phyloP scores from a whole-genome alignment of 1,140 invertebrate genomes.

The Cepaea nemoralis region DNA sequence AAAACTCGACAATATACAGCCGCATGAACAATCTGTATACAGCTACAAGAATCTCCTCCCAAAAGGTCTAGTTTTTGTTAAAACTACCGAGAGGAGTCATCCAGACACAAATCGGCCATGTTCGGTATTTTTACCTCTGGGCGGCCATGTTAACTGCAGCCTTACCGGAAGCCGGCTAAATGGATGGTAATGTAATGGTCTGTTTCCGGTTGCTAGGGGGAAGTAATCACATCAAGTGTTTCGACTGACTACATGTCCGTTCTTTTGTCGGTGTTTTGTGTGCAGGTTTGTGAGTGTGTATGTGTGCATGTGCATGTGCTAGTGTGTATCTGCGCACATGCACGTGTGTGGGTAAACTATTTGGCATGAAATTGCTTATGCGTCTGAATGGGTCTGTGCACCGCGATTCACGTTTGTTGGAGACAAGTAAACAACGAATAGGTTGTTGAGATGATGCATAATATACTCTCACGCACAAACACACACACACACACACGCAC shows the following conservation, averaged over 20 bases:
- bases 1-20: too few species aligned
- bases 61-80: not conserved
- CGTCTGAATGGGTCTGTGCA: not conserved
- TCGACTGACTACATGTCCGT: not conserved
- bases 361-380: not conserved
- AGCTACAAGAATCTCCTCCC: not conserved
- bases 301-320: slow-evolving; percentile 13
- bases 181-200: slow-evolving; percentile 18
- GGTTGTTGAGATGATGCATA: too few species aligned
- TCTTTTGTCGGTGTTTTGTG: not conserved
- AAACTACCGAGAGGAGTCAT: not conserved
- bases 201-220: slow-evolving; percentile 20
- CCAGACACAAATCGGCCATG: not conserved
- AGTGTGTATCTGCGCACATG: not conserved
- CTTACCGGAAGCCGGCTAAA: slow-evolving; percentile 18
- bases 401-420: not conserved
- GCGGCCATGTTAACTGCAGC: not conserved
- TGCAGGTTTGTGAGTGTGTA: not conserved
- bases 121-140: not conserved
- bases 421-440: too few species aligned
- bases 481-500: slow-evolving; percentile 1
- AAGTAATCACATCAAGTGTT: slow-evolving; percentile 1
- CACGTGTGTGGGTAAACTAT: not conserved
- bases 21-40: too few species aligned
- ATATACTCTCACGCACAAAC: not conserved